Evolutionary conservation across 2,113 vertebrate species (phyloP).

Genomic region (Symphodus melops): DNA sequence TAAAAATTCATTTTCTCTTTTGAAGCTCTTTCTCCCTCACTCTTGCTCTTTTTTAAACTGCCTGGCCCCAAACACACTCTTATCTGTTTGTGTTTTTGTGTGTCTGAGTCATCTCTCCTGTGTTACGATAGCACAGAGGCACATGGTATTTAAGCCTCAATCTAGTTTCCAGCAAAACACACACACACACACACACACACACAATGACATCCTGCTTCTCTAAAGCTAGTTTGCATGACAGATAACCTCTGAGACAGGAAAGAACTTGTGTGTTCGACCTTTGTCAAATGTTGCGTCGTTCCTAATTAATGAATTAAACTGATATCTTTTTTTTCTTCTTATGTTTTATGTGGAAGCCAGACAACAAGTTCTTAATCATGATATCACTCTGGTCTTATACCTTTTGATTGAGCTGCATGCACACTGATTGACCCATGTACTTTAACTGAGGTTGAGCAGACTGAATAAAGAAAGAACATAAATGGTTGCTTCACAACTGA

Average conservation of each 20-base stretch:
- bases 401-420: background rate
- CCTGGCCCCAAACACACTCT: constrained; percentile 14
- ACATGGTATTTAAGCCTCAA: constrained; percentile 28
- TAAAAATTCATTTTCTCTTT: constrained; percentile 63
- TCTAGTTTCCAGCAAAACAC: background rate
- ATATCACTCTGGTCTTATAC: background rate
- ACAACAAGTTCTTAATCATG: background rate
- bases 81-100: constrained; percentile 23
- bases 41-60: constrained; percentile 35
- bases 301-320: background rate
- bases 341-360: background rate
- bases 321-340: background rate
- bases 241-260: constrained; percentile 11
- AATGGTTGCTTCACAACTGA: too few relatives aligned
- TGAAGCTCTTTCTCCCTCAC: constrained; percentile 19
- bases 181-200: too few relatives aligned
- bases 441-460: constrained; percentile 5
- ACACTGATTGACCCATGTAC: background rate
- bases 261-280: constrained; percentile 26
- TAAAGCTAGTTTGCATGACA: constrained; percentile 19
- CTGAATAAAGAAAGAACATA: too few relatives aligned
- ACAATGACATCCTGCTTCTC: constrained; percentile 1
- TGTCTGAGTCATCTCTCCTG: constrained; percentile 23
- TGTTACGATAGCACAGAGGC: constrained; percentile 24
- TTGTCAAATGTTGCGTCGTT: constrained; percentile 19